A percentile compares a stretch with the other conserved stretches of the same genome.
Conservation (phyloP, 2,888 invertebrate species). For the Eurytoma californica region DNA sequence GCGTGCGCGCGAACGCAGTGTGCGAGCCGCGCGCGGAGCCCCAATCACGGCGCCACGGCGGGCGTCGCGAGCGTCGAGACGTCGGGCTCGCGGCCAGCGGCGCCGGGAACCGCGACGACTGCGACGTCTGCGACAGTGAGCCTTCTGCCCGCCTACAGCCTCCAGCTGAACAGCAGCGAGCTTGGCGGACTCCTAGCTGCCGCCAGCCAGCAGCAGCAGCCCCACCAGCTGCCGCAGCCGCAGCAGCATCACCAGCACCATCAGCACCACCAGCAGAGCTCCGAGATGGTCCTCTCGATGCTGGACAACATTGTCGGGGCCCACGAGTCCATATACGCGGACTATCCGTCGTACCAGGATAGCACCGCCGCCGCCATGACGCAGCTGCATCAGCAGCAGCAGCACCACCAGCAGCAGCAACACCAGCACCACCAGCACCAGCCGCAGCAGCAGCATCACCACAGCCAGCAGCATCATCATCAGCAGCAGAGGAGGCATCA, state of each 20-base stretch:
- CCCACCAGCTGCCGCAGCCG: conserved; percentile 17
- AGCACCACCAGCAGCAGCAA: conserved; percentile 31
- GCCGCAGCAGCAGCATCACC: conserved; percentile 20
- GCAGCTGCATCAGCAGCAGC: conserved; percentile 55
- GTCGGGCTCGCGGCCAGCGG: conserved; percentile 71
- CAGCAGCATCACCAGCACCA: conserved; percentile 55
- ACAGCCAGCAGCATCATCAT: conserved; percentile 64
- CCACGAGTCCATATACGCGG: conserved; percentile 85
- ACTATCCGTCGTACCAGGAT: conserved; percentile 76
- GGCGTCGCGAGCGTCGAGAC: conserved; percentile 73
- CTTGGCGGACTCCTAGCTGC: conserved; percentile 28
- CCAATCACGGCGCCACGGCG: conserved; percentile 71
- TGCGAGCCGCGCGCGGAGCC: conserved; percentile 17
- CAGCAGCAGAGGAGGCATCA: conserved; percentile 60
- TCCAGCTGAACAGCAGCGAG: conserved; percentile 11
- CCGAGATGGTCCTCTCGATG: conserved; percentile 86
- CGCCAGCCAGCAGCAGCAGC: conserved; percentile 40
- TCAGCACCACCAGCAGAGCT: conserved; percentile 64
- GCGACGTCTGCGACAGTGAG: not conserved
- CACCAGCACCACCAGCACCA: conserved; percentile 24
- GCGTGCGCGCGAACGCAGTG: not conserved
- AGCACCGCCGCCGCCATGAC: conserved; percentile 37
- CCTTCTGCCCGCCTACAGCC: conserved; percentile 58
- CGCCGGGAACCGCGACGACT: conserved; percentile 67
- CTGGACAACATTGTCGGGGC: conserved; percentile 79